phyloP scores from a whole-genome alignment of 1,140 invertebrate species.

The Pogonomyrmex californicus region DNA sequence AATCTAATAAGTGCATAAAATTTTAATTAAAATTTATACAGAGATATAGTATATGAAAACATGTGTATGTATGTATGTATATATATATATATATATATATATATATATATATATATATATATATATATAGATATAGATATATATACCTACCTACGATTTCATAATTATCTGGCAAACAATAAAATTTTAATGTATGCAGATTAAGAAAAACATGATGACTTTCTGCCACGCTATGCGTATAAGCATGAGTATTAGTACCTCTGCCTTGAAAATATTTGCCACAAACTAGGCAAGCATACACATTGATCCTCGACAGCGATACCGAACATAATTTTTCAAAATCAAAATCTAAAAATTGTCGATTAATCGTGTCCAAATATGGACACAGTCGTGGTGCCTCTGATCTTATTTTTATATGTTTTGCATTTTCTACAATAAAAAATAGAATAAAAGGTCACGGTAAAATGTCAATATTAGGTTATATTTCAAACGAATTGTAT shows the following conservation, averaged over 20 bases:
- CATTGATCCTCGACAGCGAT: conserved; percentile 99
- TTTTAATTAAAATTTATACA: background rate
- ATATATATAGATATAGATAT: background rate
- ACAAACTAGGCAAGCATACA: conserved; percentile 99
- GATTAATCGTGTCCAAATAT: conserved; percentile 98
- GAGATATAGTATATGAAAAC: too few species aligned
- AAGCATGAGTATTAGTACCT: conserved; percentile 99
- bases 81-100: background rate
- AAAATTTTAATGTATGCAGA: conserved; percentile 98
- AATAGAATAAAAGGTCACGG: background rate
- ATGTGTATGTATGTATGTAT: too few species aligned
- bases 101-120: conserved; percentile 21
- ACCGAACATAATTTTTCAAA: conserved; percentile 99
- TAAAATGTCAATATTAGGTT: background rate
- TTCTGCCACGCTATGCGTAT: conserved; percentile 99
- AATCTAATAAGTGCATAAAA: conserved; percentile 90
- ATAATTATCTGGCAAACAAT: conserved; percentile 99
- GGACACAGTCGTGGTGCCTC: conserved; percentile 91
- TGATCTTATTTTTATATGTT: conserved; percentile 54
- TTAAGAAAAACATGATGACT: conserved; percentile 99
- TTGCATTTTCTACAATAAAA: conserved; percentile 59
- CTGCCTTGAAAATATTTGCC: conserved; percentile 99
- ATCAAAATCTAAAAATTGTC: conserved; percentile 99
- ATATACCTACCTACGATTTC: conserved; percentile 96
- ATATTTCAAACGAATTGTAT: background rate